phyloP scores from a whole-genome alignment of 2,113 vertebrate species.

The Lutjanus erythropterus region DNA sequence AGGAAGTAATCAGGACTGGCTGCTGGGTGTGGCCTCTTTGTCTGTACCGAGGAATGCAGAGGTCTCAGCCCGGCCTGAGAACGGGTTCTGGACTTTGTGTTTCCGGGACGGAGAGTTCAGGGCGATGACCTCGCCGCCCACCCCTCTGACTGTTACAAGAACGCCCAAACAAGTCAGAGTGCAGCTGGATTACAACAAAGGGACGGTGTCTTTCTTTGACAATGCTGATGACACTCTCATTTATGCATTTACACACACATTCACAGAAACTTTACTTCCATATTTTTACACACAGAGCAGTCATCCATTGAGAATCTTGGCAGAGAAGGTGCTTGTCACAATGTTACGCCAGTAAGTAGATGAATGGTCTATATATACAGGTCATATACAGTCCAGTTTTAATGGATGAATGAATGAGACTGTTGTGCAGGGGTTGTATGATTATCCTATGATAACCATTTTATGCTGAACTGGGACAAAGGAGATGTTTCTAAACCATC shows the following conservation, averaged over 20 bases:
- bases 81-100: conserved; percentile 86
- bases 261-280: conserved; percentile 78
- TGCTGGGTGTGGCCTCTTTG: conserved; percentile 81
- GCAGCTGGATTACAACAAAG: conserved; percentile 79
- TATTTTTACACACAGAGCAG: conserved; percentile 83
- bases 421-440: not conserved
- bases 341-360: conserved; percentile 49
- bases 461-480: not conserved
- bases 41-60: conserved; percentile 72
- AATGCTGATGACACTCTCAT: conserved; percentile 59
- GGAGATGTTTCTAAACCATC: not conserved
- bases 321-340: conserved; percentile 74
- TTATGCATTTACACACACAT: conserved; percentile 72
- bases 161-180: conserved; percentile 76
- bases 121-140: conserved; percentile 80
- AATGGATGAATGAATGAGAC: not conserved
- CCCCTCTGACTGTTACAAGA: conserved; percentile 40
- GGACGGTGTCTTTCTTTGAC: conserved; percentile 76
- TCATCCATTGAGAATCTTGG: conserved; percentile 75
- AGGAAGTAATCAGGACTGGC: conserved; percentile 83
- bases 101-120: conserved; percentile 77
- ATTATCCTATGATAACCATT: not conserved
- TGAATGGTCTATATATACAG: not conserved
- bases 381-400: not conserved
- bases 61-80: conserved; percentile 77